Base-by-base conservation (phyloP, 2,797 vertebrate species). In the Threskiornis aethiopicus region DNA sequence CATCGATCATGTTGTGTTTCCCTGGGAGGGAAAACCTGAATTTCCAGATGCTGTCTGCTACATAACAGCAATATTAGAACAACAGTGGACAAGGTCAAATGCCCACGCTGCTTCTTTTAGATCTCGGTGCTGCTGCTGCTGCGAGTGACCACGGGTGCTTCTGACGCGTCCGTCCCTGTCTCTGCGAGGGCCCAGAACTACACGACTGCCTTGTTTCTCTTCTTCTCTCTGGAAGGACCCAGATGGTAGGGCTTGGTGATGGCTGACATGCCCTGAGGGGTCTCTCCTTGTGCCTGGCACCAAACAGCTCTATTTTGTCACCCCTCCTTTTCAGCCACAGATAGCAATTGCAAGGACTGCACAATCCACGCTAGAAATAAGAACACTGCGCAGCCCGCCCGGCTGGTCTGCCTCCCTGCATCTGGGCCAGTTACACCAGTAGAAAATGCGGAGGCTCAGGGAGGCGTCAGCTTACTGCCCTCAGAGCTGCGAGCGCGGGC, bases 41-140 rank as follows among this genome's bases (percentile, higher is more conserved):
- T 93, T 92, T 94, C 79, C 65, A 87, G 84, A 89, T 89, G 81
- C 81, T n/a, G 54, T 19, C 84, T 96, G 81, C 86, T 80, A 17
- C 18, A 14, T 24, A 66, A 55, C 47, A 80, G 72, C 37, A 70
- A 44, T 49, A 84, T 51, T 0, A 57, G 73, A 87, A 79, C 46
- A 78, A n/a, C 16, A 66, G 46, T 6, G 13, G 82, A 73, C 84
- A 54, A 95, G 72, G 89, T 54, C 78, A 92, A 87, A 83, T 3
- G 44, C 37, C 51, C 54, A 57, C 1, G 8, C 81, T 83, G 24
- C 44, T 16, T 79, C n/a, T 31, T 77, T 76, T 10, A 86, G 18
- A 88, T 76, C n/a, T 81, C 89, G 33, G 52, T 5, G 33, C 46
- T 78, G 67, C 51, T 49, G 66, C 71, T 83, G 61, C 59, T 83